Evolutionary conservation across 1,140 invertebrate species (phyloP).

Genomic region (Ctenoplectra terminalis): DNA sequence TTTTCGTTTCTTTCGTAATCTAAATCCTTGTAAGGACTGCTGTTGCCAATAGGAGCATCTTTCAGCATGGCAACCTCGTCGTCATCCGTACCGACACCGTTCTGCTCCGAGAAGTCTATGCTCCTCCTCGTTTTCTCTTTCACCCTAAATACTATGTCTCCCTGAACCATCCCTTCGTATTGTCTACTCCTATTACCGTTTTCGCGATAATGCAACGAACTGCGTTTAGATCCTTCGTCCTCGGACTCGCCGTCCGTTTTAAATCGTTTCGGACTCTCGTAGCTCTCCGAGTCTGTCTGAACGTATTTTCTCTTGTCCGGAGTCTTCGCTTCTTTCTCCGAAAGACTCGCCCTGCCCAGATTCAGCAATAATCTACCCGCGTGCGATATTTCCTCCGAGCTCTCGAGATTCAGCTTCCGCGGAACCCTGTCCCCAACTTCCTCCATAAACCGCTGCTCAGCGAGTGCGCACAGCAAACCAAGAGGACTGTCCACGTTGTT

Average conservation of each 20-base stretch:
- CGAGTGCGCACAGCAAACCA: constrained; percentile 91
- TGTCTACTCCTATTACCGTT: background rate
- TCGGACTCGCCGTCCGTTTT: constrained; percentile 46
- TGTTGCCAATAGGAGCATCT: background rate
- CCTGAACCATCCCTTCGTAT: constrained; percentile 2
- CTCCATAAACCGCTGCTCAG: constrained; percentile 92
- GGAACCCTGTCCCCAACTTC: constrained; percentile 84
- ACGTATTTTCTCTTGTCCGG: constrained; percentile 68
- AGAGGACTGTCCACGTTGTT: constrained; percentile 87
- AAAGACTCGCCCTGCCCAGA: constrained; percentile 56
- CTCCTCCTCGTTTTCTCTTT: constrained; percentile 59
- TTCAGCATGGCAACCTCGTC: background rate
- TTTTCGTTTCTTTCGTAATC: background rate
- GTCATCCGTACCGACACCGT: background rate
- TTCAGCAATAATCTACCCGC: constrained; percentile 67
- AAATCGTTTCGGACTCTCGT: constrained; percentile 62
- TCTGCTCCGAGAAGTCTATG: constrained; percentile 56
- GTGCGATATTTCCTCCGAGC: constrained; percentile 69
- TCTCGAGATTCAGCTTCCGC: constrained; percentile 62
- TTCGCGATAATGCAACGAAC: constrained; percentile 24
- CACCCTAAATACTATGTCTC: constrained; percentile 19
- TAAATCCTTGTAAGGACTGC: background rate
- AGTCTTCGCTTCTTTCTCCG: constrained; percentile 60
- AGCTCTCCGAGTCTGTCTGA: constrained; percentile 77
- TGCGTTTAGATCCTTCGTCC: constrained; percentile 9